Percentiles rank a stretch among this genome's conserved stretches.
Evolutionary conservation across 1,140 invertebrate species (phyloP).

Genomic region (Drosophila elegans): DNA sequence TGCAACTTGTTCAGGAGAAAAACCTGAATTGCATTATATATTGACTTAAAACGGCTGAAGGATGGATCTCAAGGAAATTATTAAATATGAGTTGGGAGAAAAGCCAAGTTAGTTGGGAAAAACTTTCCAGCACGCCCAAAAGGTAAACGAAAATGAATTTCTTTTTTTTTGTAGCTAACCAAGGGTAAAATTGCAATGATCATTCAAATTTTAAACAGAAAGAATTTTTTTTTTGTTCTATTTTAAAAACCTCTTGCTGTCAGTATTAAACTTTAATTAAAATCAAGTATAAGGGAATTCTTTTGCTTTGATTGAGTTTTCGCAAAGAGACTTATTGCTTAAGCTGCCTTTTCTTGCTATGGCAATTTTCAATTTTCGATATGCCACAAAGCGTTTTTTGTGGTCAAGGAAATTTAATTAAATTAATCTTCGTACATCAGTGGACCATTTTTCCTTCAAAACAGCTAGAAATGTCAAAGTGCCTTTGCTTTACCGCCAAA

Average conservation of each 20-base stretch:
- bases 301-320: slow-evolving; percentile 20
- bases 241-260: neutral
- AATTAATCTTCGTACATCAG: slow-evolving; percentile 33
- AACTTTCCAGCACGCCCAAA: slow-evolving; percentile 17
- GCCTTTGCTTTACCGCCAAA: slow-evolving; percentile 10
- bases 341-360: slow-evolving; percentile 9
- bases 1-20: slow-evolving; percentile 34
- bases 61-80: slow-evolving; percentile 24
- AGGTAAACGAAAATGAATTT: slow-evolving; percentile 26
- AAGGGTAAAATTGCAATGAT: slow-evolving; percentile 13
- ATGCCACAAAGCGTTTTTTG: slow-evolving; percentile 2
- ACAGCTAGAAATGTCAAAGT: slow-evolving; percentile 18
- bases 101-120: slow-evolving; percentile 7
- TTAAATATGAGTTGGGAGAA: slow-evolving; percentile 26
- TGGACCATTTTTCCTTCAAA: slow-evolving; percentile 3
- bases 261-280: slow-evolving; percentile 14
- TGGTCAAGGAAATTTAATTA: slow-evolving; percentile 39
- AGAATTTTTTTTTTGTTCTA: neutral
- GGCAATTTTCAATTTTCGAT: slow-evolving; percentile 11
- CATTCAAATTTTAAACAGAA: slow-evolving; percentile 18
- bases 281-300: slow-evolving; percentile 11
- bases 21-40: slow-evolving; percentile 30
- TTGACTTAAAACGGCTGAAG: slow-evolving; percentile 32
- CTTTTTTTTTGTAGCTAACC: slow-evolving; percentile 2
- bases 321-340: neutral